Evolutionary conservation across 2,113 vertebrate species (phyloP).

Genomic region (Zosterops hypoxanthus): DNA sequence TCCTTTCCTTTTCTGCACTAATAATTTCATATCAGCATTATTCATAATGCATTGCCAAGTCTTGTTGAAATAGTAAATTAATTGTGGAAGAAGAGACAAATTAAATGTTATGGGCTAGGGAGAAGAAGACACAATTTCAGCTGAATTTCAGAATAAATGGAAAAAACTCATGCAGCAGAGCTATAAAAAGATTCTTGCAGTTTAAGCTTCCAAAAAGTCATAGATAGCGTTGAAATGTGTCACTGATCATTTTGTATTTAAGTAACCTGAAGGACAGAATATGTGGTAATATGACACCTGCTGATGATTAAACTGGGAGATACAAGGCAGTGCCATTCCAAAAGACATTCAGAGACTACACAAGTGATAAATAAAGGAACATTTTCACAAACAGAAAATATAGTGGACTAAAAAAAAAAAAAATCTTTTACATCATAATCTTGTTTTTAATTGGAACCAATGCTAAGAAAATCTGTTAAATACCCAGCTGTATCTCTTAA

Average conservation of each 20-base stretch:
- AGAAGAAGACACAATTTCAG: not conserved
- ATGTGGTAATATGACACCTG: not conserved
- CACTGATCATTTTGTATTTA: constrained; percentile 23
- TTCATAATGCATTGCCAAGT: constrained; percentile 1
- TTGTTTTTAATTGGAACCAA: not conserved
- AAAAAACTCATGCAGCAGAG: not conserved
- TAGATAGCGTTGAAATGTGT: not conserved
- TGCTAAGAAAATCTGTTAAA: not conserved
- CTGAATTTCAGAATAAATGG: constrained; percentile 19
- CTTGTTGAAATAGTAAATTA: constrained; percentile 32
- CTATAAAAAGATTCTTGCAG: constrained; percentile 30
- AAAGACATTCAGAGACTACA: not conserved
- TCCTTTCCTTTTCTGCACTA: not conserved
- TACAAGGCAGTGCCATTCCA: not conserved
- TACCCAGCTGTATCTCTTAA: not conserved
- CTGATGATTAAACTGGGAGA: constrained; percentile 11
- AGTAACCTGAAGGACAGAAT: not conserved
- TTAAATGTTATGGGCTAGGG: not conserved
- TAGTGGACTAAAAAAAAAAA: not conserved
- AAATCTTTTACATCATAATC: not conserved
- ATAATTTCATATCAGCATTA: not conserved
- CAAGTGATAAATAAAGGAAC: not conserved
- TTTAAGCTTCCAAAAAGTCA: constrained; percentile 10
- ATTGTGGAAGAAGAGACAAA: constrained; percentile 28
- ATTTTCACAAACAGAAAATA: not conserved